Conservation (phyloP, 2,797 vertebrate species). For the Falco rusticolus region DNA sequence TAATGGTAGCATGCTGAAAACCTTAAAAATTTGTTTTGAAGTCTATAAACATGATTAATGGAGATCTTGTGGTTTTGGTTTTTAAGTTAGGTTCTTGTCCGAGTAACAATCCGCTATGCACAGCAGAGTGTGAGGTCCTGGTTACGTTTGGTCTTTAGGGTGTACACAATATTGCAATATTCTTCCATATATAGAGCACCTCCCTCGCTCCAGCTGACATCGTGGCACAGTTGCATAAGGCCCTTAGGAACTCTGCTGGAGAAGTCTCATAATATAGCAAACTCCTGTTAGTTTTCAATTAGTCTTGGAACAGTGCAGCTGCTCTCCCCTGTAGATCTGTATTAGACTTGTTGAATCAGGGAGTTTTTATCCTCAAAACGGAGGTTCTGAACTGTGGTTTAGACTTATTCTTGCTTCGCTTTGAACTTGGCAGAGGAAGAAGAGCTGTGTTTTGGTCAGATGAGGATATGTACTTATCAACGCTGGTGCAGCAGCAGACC, state of each 20-base stretch:
- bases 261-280: not conserved
- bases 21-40: not conserved
- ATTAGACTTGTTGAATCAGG: not conserved
- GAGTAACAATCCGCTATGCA: not conserved
- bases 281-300: not conserved
- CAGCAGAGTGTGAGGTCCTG: not conserved
- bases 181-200: not conserved
- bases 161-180: not conserved
- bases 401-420: not conserved
- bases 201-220: not conserved
- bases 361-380: not conserved
- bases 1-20: not conserved
- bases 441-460: not conserved
- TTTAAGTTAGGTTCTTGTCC: not conserved
- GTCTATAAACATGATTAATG: not conserved
- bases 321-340: not conserved
- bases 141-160: not conserved
- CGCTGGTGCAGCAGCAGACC: rapidly evolving
- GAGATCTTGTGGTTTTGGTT: not conserved
- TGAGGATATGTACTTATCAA: not conserved
- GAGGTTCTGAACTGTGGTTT: not conserved
- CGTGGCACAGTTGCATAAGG: not conserved
- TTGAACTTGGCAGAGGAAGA: not conserved
- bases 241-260: not conserved
- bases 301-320: not conserved